phyloP scores from a whole-genome alignment of 2,113 vertebrate species.

The Orycteropus afer region DNA sequence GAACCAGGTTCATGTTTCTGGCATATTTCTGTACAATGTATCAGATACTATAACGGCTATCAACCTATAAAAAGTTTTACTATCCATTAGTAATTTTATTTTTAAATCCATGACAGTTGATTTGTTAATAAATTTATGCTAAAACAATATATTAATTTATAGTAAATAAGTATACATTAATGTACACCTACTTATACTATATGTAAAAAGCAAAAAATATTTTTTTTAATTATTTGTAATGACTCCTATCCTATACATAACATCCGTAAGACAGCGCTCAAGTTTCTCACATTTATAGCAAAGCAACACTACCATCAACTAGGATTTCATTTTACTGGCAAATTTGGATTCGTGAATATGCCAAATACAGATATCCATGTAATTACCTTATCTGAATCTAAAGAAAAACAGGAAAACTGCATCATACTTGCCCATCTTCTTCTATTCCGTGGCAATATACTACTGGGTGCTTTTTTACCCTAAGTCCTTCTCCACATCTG shows the following conservation, averaged over 20 bases:
- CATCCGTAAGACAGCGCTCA: neutral
- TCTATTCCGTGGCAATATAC: neutral
- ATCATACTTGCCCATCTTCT: neutral
- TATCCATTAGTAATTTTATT: neutral
- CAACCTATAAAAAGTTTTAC: neutral
- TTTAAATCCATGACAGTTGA: neutral
- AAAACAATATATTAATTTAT: conserved; percentile 13
- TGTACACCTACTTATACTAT: neutral
- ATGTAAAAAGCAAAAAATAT: neutral
- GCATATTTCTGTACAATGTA: neutral
- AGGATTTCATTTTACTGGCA: neutral
- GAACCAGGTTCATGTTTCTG: neutral
- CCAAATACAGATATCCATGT: neutral
- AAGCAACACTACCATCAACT: neutral
- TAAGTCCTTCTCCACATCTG: neutral
- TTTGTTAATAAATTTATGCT: neutral
- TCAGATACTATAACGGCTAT: neutral
- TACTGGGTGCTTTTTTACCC: neutral
- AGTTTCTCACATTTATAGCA: neutral
- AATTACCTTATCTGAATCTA: neutral
- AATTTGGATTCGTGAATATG: neutral
- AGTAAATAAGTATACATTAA: too few species aligned
- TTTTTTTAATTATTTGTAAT: neutral
- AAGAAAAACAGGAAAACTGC: neutral
- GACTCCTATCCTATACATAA: neutral